Conservation (phyloP, 2,797 vertebrate species). For the Alectoris magna region DNA sequence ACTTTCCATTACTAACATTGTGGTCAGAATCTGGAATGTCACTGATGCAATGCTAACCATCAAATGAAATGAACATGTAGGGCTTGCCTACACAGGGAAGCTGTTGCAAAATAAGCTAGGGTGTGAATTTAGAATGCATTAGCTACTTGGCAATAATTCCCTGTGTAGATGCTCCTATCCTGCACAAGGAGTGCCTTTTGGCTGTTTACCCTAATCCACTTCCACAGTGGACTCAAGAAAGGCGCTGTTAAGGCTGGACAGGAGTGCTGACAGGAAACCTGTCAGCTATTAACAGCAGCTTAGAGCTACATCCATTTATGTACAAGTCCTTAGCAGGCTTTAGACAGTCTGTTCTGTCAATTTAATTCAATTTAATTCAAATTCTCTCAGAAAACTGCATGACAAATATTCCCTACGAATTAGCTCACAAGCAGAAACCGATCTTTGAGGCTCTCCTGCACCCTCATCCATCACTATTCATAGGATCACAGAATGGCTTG, state of each 20-base stretch:
- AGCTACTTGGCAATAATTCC: conserved; percentile 36
- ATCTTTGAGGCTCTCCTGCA: neutral
- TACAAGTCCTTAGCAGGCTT: neutral
- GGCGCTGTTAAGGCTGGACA: neutral
- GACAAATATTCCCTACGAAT: neutral
- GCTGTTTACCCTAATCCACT: conserved; percentile 32
- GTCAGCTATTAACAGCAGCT: neutral
- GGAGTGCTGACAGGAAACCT: neutral
- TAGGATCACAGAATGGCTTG: neutral
- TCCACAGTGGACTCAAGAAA: conserved; percentile 18
- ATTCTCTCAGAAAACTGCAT: neutral
- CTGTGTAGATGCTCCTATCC: conserved; percentile 22
- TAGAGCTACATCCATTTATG: neutral
- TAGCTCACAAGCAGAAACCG: neutral
- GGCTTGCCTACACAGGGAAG: conserved; percentile 73
- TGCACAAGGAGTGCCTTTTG: conserved; percentile 47
- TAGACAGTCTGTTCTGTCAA: neutral
- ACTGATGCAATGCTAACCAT: conserved; percentile 74
- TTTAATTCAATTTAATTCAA: neutral
- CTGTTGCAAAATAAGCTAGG: conserved; percentile 66
- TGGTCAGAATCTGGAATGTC: conserved; percentile 72
- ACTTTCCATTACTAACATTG: conserved; percentile 74
- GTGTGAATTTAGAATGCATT: conserved; percentile 61
- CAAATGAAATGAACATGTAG: conserved; percentile 68
- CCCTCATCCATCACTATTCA: too few relatives aligned